Conservation (phyloP, 2,797 vertebrate genomes). For the Eurystomus glaucurus region DNA sequence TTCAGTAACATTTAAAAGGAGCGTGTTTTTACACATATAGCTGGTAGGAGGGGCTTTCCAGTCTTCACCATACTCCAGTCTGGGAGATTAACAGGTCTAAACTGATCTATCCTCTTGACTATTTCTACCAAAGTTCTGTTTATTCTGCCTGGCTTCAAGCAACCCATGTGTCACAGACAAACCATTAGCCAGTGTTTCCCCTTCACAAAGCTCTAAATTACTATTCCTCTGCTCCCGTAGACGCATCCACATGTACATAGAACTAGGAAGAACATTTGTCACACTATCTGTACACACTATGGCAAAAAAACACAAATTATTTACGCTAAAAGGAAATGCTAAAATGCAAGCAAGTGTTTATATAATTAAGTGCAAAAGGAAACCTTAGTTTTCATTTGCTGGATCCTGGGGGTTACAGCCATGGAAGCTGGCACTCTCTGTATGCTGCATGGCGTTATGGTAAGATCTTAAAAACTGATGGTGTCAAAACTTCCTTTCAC, state of each 20-base stretch:
- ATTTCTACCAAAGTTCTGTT: not conserved
- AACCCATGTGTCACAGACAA: not conserved
- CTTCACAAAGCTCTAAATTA: not conserved
- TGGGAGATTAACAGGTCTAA: not conserved
- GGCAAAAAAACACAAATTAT: not conserved
- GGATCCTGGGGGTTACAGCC: not conserved
- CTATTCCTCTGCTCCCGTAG: not conserved
- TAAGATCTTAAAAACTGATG: not conserved
- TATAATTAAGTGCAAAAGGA: not conserved
- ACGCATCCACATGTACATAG: rapidly evolving
- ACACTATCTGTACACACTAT: not conserved
- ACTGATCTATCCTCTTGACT: not conserved
- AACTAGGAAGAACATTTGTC: not conserved
- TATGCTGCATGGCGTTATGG: not conserved
- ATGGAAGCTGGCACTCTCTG: not conserved
- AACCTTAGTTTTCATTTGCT: not conserved
- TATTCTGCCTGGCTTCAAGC: not conserved
- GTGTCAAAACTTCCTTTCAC: not conserved
- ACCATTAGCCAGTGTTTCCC: not conserved
- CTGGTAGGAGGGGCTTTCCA: not conserved
- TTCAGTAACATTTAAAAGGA: not conserved
- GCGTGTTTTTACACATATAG: not conserved
- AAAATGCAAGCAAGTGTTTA: not conserved
- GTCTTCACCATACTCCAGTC: not conserved
- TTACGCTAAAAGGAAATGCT: not conserved